A percentile compares a stretch with the other conserved stretches of the same genome.
phyloP scores from a whole-genome alignment of 2,888 invertebrate genomes.

The Ennomos erosarius region DNA sequence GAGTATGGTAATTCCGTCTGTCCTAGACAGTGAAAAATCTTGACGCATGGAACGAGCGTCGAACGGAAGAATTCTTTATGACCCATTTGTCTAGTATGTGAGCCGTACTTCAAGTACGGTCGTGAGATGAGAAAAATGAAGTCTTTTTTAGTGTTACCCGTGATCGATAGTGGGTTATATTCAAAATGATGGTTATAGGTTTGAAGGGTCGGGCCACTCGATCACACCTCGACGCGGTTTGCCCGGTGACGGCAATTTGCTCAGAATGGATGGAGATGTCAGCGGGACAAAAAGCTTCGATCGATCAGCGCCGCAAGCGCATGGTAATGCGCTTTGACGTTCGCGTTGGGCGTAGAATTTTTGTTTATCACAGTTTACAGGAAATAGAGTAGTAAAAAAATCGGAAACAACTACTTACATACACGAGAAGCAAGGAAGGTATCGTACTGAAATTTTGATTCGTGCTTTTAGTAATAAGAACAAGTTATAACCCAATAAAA shows the following conservation, averaged over 20 bases:
- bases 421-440: too few species aligned
- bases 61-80: slow-evolving; percentile 14
- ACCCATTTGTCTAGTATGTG: slow-evolving; percentile 28
- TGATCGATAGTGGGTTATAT: slow-evolving; percentile 79
- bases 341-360: slow-evolving; percentile 18
- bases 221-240: slow-evolving; percentile 72
- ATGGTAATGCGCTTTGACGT: slow-evolving; percentile 51
- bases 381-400: too few species aligned
- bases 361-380: slow-evolving; percentile 1
- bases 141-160: slow-evolving; percentile 56
- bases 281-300: slow-evolving; percentile 81
- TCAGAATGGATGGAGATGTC: slow-evolving; percentile 81
- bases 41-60: too few species aligned
- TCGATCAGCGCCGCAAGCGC: slow-evolving; percentile 78
- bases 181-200: slow-evolving; percentile 70
- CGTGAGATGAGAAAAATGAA: slow-evolving; percentile 49
- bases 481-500: background rate
- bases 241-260: slow-evolving; percentile 74
- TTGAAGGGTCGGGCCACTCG: slow-evolving; percentile 60
- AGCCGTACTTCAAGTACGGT: slow-evolving; percentile 52
- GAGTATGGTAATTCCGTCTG: slow-evolving; percentile 34
- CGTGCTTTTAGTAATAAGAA: background rate
- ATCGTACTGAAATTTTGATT: too few species aligned
- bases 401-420: too few species aligned
- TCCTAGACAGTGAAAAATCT: slow-evolving; percentile 45